Evolutionary conservation across 2,888 invertebrate species (phyloP).

Genomic region (Synanthedon andrenaeformis): DNA sequence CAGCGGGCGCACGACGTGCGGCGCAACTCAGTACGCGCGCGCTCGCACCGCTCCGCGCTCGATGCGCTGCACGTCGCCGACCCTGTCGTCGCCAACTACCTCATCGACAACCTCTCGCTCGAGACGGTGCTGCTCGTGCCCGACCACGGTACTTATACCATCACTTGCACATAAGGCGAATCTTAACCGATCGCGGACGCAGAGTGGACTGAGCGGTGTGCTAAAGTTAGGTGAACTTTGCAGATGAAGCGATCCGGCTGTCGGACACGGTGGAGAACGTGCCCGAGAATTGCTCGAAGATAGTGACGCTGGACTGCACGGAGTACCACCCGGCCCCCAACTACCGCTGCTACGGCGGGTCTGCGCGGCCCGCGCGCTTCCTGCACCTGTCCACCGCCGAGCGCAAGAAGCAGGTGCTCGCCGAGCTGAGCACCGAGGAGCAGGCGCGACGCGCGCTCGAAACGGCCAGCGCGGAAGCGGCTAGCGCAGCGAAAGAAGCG

Average conservation of each 20-base stretch:
- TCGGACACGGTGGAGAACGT: conserved; percentile 75
- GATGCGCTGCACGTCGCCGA: conserved; percentile 80
- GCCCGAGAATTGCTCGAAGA: conserved; percentile 75
- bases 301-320: conserved; percentile 76
- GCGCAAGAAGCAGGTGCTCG: conserved; percentile 50
- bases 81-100: conserved; percentile 83
- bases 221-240: too few species aligned
- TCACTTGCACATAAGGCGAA: not conserved
- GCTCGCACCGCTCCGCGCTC: conserved; percentile 67
- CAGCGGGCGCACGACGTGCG: conserved; percentile 59
- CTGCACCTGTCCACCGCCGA: conserved; percentile 78
- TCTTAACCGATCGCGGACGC: too few species aligned
- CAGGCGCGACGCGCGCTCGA: conserved; percentile 24
- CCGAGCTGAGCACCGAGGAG: conserved; percentile 47
- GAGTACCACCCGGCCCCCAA: conserved; percentile 81
- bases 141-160: conserved; percentile 46
- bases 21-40: conserved; percentile 45
- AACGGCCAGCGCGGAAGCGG: conserved; percentile 35
- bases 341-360: conserved; percentile 79
- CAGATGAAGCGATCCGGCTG: conserved; percentile 75
- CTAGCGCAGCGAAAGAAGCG: conserved; percentile 34
- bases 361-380: conserved; percentile 60
- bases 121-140: conserved; percentile 85
- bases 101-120: conserved; percentile 81
- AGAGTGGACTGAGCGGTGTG: not conserved